These are phyloP conservation scores for Adineta ricciae DNA, from an alignment of 2,888 invertebrate species.

Conservation along the genomic window DNA sequence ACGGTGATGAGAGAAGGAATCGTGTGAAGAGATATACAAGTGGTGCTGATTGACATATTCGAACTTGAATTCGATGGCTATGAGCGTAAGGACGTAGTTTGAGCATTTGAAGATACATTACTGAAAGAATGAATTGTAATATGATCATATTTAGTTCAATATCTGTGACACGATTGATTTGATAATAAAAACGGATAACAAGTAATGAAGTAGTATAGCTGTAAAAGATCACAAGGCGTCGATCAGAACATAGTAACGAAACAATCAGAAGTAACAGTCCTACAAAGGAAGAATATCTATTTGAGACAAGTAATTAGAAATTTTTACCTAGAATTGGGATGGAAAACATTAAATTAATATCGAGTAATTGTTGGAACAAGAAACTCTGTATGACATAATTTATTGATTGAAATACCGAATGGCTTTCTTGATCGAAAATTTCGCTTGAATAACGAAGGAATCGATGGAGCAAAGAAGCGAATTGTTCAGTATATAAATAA, in stretches of 20 bases:
- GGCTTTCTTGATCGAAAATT: neutral
- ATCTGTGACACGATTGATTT: neutral
- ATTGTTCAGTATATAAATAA: neutral
- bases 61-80: neutral
- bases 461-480: neutral
- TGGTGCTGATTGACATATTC: neutral
- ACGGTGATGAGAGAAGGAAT: too few relatives aligned
- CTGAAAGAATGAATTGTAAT: neutral
- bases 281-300: neutral
- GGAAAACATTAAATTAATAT: neutral
- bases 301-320: neutral
- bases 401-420: neutral
- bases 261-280: neutral
- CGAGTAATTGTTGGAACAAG: neutral
- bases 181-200: neutral
- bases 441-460: neutral
- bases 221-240: neutral
- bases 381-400: neutral
- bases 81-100: neutral
- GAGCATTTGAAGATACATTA: neutral
- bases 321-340: neutral
- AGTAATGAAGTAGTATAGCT: neutral
- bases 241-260: neutral
- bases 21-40: neutral
- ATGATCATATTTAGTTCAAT: neutral